Conservation (phyloP, 1,140 invertebrate species). For the Caenorhabditis latens region DNA sequence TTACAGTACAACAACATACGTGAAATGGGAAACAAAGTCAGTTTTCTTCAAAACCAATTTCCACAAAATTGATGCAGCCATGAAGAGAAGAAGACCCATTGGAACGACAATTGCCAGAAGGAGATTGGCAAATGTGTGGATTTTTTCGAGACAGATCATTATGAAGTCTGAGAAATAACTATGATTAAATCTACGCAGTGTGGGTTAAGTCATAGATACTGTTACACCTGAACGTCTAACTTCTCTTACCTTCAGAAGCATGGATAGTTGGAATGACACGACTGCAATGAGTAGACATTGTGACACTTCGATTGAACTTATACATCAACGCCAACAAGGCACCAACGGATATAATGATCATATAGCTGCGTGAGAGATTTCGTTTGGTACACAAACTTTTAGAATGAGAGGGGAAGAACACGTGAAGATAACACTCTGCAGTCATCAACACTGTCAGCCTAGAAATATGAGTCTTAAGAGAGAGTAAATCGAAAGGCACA, state of each 20-base stretch:
- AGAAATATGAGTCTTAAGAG: background rate
- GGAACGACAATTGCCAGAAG: slow-evolving; percentile 73
- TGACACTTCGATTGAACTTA: slow-evolving; percentile 71
- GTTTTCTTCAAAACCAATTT: slow-evolving; percentile 62
- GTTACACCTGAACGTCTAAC: background rate
- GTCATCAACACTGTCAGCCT: slow-evolving; percentile 75
- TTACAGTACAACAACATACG: background rate
- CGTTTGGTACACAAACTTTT: slow-evolving; percentile 73
- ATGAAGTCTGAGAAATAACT: slow-evolving; percentile 65
- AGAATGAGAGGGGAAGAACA: slow-evolving; percentile 71
- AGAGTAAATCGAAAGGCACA: background rate
- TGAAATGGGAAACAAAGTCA: slow-evolving; percentile 47
- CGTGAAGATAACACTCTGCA: slow-evolving; percentile 72
- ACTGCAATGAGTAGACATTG: slow-evolving; percentile 60
- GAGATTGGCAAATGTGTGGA: slow-evolving; percentile 72
- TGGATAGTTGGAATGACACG: slow-evolving; percentile 64
- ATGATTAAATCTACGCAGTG: too few relatives aligned
- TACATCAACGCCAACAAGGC: slow-evolving; percentile 71
- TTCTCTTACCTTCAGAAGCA: slow-evolving; percentile 65
- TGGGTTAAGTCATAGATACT: background rate
- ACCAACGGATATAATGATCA: slow-evolving; percentile 69
- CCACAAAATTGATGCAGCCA: slow-evolving; percentile 72
- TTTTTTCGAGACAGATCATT: slow-evolving; percentile 67
- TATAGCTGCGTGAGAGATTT: slow-evolving; percentile 68
- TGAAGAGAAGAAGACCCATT: slow-evolving; percentile 70